Conservation (phyloP, 53 echinoderm and acorn worm species). For the Patiria pectinifera region DNA sequence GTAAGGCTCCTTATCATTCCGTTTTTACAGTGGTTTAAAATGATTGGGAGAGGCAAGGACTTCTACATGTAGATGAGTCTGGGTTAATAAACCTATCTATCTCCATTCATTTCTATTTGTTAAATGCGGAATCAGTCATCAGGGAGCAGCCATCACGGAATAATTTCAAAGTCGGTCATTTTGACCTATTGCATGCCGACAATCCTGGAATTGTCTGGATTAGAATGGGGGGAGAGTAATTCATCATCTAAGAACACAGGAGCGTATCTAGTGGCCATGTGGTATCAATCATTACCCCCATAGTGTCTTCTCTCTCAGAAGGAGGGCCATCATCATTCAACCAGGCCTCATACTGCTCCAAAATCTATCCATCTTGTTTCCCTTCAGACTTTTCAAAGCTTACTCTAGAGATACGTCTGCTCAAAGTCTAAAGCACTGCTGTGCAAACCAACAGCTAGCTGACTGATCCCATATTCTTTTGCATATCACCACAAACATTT, state of each 20-base stretch:
- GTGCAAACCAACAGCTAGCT: neutral
- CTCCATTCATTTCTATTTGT: conserved; percentile 49
- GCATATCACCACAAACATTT: no score
- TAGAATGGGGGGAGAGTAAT: conserved; percentile 50
- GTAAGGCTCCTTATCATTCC: neutral
- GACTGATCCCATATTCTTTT: neutral
- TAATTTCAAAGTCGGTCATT: conserved; percentile 33
- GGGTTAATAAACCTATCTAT: conserved; percentile 13
- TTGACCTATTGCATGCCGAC: conserved; percentile 31
- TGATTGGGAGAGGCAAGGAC: conserved; percentile 8
- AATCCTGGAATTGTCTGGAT: conserved; percentile 57
- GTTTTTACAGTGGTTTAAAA: neutral
- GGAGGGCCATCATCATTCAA: conserved; percentile 56
- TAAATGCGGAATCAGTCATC: conserved; percentile 15
- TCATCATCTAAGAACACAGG: conserved; percentile 25
- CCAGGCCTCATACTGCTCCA: conserved; percentile 15
- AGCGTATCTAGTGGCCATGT: neutral
- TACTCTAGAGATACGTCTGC: conserved; percentile 6
- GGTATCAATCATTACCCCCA: conserved; percentile 14
- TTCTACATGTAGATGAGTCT: neutral
- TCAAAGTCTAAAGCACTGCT: neutral
- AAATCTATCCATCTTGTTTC: conserved; percentile 27
- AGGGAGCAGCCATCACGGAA: conserved; percentile 27
- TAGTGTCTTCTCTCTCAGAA: conserved; percentile 15
- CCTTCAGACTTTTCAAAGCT: neutral